Base-by-base conservation (phyloP, 2,797 vertebrate species). In the Novumbra hubbsi region DNA sequence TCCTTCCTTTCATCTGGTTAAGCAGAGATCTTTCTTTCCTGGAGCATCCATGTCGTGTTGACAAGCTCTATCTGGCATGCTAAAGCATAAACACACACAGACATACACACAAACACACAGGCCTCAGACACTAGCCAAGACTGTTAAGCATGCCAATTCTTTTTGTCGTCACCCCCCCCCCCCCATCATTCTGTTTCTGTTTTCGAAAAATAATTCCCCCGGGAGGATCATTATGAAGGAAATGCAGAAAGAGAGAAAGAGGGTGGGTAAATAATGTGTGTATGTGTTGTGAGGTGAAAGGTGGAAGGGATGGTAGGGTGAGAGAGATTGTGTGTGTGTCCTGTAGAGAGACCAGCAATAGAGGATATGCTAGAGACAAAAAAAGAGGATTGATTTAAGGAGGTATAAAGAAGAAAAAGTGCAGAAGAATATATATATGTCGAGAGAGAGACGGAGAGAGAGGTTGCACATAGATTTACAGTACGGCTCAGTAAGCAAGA, bases 1-100 rank as follows among this genome's bases (percentile, higher is more conserved):
- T 84, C 78, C 80, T 79, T 82, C 80, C 78, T 78, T 86, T 83
- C 57, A 80, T 85, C 75, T 84, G 84, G 88, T 84, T 78, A 76
- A 83, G 71, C 34, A 68, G 77, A 73, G 70, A 52, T 76, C 73
- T 76, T 75, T 72, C 67, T 77, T 73, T 79, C 73, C 78, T 63
- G 30, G 38, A 72, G 62, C 80, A 28, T 63, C 32, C 73, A 75
- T 81, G 77, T 79, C 80, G 76, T 70, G 76, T 78, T 83, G 84
- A 86, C 79, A 65, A 83, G 79, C 65, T 81, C 72, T 80, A 80
- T 72, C 72, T 72, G 77, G 79, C 73, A 78, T 66, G 30, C 52
- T 75, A 84, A 70, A 17, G 32, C 63, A 74, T 71, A 60, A 49
- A 71, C 52, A 73, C 49, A 28, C 63, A 38, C 63, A 65, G 14